Evolutionary conservation across 2,888 invertebrate genomes (phyloP).

Genomic region (Arge pagana): DNA sequence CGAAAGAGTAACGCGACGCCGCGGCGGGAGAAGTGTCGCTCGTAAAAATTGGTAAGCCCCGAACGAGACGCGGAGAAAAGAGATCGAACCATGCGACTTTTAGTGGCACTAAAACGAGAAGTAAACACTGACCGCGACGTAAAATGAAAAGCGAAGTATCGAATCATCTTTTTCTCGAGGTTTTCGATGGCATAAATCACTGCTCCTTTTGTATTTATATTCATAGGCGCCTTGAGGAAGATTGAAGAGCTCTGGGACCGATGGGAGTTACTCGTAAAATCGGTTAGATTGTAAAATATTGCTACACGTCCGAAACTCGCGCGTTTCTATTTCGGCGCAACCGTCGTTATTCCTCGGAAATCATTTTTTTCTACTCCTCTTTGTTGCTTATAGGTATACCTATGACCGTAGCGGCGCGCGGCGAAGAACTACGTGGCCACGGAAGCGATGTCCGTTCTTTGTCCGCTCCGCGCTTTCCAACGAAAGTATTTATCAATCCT

Average conservation of each 20-base stretch:
- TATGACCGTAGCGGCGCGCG: no score
- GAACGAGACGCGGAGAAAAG: constrained; percentile 33
- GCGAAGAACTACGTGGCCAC: no score
- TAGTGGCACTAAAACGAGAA: constrained; percentile 49
- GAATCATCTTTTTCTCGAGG: constrained; percentile 39
- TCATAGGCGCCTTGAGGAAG: constrained; percentile 51
- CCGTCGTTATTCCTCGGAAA: no score
- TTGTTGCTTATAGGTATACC: not conserved
- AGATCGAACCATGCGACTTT: constrained; percentile 37
- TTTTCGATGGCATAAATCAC: constrained; percentile 49
- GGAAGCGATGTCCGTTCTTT: no score
- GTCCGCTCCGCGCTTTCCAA: no score
- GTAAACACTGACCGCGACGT: constrained; percentile 54
- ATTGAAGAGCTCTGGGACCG: constrained; percentile 47
- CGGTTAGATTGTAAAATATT: constrained; percentile 53
- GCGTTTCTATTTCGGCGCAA: no score
- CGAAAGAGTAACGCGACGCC: no score
- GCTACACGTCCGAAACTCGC: constrained; percentile 43
- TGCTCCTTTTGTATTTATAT: constrained; percentile 51
- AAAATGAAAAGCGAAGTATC: constrained; percentile 44
- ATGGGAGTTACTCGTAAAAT: constrained; percentile 49
- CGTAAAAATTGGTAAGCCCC: constrained; percentile 50
- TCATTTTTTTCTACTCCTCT: not conserved
- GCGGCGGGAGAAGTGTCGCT: constrained; percentile 3
- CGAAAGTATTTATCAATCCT: no score